Evolutionary conservation across 2,797 vertebrate species (phyloP), one percentile per base, ranked within the genome.

Genomic region (Triplophysa yarkandensis): DNA sequence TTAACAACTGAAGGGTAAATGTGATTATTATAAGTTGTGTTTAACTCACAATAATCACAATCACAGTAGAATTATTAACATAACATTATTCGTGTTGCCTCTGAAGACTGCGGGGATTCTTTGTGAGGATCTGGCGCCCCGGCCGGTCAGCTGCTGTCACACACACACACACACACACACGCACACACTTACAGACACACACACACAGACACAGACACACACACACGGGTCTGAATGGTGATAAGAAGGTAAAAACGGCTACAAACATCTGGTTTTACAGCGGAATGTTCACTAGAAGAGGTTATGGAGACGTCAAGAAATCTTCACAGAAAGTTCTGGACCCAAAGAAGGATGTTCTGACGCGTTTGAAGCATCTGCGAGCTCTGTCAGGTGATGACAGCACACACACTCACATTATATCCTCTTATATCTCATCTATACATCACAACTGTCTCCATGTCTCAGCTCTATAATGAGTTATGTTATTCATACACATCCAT

Each of bases 291-390:
- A 98, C 97, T 87, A 93, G 96, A 87, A 93, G 93, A 89, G 92
- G 93, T 79, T 94, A 99, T 91, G 97, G 96, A 83, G 97, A 99
- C 84, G 95, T 97, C 93, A 97, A 95, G 94, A 99, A 98, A 94
- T 98, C 97, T 90, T 94, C 94, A 88, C 97, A 98, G 95, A 99
- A 99, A 93, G 96, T 96, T 94, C 93, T 98, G 93, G 97, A 99
- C 93, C 95, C 95, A 86, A 98, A 95, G 93, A 97, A 98, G 92
- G 97, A 99, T 87, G 94, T 95, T 4, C 88, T 96, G 80, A 97
- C 97, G 79, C 95, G 97, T 43, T 89, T 98, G 81, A 98, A 96
- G 87, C 96, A 98, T 93, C 96, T 99, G 81, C 92, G 96, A 54
- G 92, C 95, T 16, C 89, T 98, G 86, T 88, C 97, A 89, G 97